These are phyloP conservation scores for Uloborus plumipes DNA, from an alignment of 2,888 invertebrate species.

Conservation along the genomic window DNA sequence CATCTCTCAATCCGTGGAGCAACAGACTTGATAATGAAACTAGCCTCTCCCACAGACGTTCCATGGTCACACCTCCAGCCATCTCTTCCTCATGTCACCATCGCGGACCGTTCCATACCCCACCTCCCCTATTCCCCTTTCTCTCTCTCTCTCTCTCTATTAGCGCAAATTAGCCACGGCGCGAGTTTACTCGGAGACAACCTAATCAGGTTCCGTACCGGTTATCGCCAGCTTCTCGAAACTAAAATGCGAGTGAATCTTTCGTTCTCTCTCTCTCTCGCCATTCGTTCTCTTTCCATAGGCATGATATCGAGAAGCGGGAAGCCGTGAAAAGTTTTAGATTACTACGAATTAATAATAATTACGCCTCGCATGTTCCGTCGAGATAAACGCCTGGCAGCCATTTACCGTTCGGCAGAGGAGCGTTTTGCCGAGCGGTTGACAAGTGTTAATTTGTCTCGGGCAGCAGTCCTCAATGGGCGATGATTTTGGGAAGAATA, in stretches of 20 bases:
- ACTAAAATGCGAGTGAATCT: not conserved
- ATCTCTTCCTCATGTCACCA: too few species aligned
- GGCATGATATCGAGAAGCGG: constrained; percentile 29
- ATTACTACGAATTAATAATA: constrained; percentile 62
- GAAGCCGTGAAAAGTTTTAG: constrained; percentile 52
- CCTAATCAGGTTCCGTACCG: constrained; percentile 56
- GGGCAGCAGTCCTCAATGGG: constrained; percentile 41
- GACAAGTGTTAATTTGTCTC: constrained; percentile 62
- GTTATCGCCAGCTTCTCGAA: constrained; percentile 42
- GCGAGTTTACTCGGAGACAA: constrained; percentile 35
- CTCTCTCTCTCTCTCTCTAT: constrained; percentile 38
- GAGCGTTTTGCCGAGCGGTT: constrained; percentile 15
- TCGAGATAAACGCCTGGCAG: constrained; percentile 48
- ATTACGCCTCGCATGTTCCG: constrained; percentile 58
- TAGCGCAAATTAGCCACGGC: constrained; percentile 40
- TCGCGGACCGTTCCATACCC: too few species aligned
- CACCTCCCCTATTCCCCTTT: constrained; percentile 8
- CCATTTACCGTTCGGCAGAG: constrained; percentile 29
- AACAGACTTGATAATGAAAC: too few species aligned
- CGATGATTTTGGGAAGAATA: constrained; percentile 37
- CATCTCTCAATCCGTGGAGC: too few species aligned
- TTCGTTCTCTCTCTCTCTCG: not conserved
- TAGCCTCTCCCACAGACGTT: too few species aligned
- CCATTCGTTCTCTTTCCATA: too few species aligned
- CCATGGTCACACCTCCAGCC: too few species aligned